phyloP scores from a whole-genome alignment of 2,888 invertebrate genomes.

The Morinoia aosen region DNA sequence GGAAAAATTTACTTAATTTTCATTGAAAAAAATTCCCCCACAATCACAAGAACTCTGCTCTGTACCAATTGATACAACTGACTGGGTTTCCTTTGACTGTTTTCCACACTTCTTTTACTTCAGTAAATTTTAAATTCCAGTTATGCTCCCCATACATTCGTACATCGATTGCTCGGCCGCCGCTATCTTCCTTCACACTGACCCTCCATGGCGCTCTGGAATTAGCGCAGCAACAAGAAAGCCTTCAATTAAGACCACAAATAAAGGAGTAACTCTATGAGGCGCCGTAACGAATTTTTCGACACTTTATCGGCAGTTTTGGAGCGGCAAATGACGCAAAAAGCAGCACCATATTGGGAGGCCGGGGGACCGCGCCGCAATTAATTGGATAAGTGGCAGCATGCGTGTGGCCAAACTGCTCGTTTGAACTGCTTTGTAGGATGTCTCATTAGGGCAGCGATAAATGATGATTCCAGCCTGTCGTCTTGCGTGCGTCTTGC shows the following conservation, averaged over 20 bases:
- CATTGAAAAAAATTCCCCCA: too few species aligned
- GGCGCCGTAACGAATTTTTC: constrained; percentile 6
- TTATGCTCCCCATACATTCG: too few species aligned
- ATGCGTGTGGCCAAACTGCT: not conserved
- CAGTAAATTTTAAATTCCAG: too few species aligned
- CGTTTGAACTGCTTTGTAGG: constrained; percentile 24
- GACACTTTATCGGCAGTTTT: constrained; percentile 39
- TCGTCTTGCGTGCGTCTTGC: not conserved
- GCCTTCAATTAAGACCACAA: constrained; percentile 44
- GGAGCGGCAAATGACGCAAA: constrained; percentile 32
- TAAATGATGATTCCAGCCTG: constrained; percentile 1
- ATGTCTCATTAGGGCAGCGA: not conserved
- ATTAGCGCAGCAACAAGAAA: not conserved
- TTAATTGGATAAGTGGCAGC: constrained; percentile 49
- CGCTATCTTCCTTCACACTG: not conserved
- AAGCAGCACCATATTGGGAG: constrained; percentile 20
- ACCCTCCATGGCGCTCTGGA: not conserved
- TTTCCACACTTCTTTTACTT: too few species aligned
- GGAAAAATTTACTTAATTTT: too few species aligned
- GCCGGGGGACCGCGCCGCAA: not conserved
- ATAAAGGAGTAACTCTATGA: constrained; percentile 24
- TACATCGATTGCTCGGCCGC: not conserved
- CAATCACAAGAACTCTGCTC: not conserved
- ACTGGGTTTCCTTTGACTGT: too few species aligned
- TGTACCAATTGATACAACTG: too few species aligned